phyloP scores from a whole-genome alignment of 2,888 invertebrate species.

The Nomada fucata region DNA sequence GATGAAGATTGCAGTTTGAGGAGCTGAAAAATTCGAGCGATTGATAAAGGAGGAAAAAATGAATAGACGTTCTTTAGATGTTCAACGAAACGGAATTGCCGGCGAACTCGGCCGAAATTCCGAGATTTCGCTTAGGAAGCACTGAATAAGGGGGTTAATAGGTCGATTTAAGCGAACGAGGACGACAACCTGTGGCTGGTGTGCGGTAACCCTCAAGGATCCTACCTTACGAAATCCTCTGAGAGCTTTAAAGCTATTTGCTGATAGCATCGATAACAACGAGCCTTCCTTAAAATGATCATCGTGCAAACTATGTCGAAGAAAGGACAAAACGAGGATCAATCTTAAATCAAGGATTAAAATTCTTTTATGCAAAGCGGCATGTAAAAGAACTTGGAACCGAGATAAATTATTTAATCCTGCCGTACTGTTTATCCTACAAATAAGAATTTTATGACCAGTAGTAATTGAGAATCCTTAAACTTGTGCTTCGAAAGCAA shows the following conservation, averaged over 20 bases:
- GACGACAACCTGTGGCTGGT: slow-evolving; percentile 75
- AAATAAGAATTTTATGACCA: no score
- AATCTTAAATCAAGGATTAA: background rate
- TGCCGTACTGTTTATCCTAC: no score
- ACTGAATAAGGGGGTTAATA: slow-evolving; percentile 63
- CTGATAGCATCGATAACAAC: slow-evolving; percentile 40
- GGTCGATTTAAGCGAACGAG: slow-evolving; percentile 64
- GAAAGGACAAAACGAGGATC: background rate
- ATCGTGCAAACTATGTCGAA: slow-evolving; percentile 5
- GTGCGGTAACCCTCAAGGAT: slow-evolving; percentile 60
- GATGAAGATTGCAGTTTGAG: slow-evolving; percentile 2
- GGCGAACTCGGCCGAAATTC: slow-evolving; percentile 51
- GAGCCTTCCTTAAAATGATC: slow-evolving; percentile 16
- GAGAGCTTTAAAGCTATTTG: slow-evolving; percentile 53
- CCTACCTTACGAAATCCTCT: slow-evolving; percentile 50
- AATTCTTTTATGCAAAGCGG: background rate
- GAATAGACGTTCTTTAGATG: slow-evolving; percentile 40
- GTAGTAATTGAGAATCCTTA: background rate
- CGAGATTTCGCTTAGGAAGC: slow-evolving; percentile 50
- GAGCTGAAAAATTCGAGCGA: slow-evolving; percentile 24
- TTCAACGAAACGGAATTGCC: slow-evolving; percentile 52
- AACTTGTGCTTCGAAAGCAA: background rate
- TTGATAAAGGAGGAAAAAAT: slow-evolving; percentile 18
- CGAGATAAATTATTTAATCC: no score
- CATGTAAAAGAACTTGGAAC: no score